Evolutionary conservation across 2,797 vertebrate genomes (phyloP).

Genomic region (Leptodactylus fallax): DNA sequence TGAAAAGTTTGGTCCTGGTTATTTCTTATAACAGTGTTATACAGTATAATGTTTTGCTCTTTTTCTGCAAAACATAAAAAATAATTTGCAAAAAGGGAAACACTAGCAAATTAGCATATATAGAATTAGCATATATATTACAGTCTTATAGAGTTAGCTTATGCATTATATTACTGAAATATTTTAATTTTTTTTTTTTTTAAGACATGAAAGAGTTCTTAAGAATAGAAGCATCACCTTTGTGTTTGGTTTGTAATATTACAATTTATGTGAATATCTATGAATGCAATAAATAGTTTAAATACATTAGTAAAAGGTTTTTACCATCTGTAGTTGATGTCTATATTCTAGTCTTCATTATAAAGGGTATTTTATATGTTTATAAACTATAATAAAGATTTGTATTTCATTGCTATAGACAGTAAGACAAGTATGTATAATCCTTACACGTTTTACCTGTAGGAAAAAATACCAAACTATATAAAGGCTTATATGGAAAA

Average conservation of each 20-base stretch:
- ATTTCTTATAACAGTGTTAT: background rate
- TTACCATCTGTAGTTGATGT: background rate
- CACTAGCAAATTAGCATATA: background rate
- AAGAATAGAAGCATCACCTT: background rate
- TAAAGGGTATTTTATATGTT: background rate
- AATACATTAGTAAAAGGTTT: background rate
- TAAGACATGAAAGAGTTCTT: background rate
- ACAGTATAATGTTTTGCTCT: background rate
- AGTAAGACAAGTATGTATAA: background rate
- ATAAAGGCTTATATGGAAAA: background rate
- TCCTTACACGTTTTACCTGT: background rate
- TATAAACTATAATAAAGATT: background rate
- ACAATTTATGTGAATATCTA: too few species aligned
- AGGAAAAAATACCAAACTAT: background rate
- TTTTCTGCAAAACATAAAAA: background rate
- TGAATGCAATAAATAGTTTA: background rate
- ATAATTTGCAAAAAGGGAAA: background rate
- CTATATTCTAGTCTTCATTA: background rate
- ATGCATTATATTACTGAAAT: background rate
- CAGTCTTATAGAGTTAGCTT: background rate
- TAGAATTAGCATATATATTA: background rate
- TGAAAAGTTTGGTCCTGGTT: too few species aligned
- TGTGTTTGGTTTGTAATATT: background rate
- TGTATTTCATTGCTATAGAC: background rate
- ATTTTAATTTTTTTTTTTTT: background rate